Evolutionary conservation across 2,888 invertebrate species (phyloP), one percentile per base, ranked within the genome.

Genomic region (Sinotaia quadrata): DNA sequence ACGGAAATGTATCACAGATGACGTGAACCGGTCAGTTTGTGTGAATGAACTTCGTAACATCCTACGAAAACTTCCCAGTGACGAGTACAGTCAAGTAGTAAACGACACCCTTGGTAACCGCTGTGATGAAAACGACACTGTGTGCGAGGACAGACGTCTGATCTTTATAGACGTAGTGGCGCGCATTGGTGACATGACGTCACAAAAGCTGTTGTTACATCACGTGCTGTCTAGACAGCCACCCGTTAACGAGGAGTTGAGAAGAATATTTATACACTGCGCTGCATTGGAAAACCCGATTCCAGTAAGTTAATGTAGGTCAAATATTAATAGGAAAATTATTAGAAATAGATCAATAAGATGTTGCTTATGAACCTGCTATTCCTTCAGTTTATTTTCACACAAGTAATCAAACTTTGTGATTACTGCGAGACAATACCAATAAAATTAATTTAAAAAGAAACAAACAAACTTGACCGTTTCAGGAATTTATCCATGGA

Each of bases 141-240:
- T 67, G 1, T 80, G 80, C 59, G 41, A 51, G 5, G 75, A 75
- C 27, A 74, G 75, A 47, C 67, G 75, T 18, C 72, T 72, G 27
- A 69, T 80, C 34, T 74, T 77, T 27, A 74, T 79, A 15, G 80
- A 80, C 57, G 61, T 80, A 15, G 54, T 80, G 15, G 74, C 76
- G 10, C 41, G 73, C 21, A 65, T 74, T 33, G 77, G 76, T 31
- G 76, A 75, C 54, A 52, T 61, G 1, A 68, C 67, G 12, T 73
- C 80, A 8, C 80, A 80, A 60, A 10, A 67, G 21, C 34, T 80
- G 58, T 41, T 80, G 2, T 41, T 78, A 15, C 58, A 72, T 29
- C 62, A 73, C 33, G 71, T 80, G 12, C 60, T 79, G 52, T 62
- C 54, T 5, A 67, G 34, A 4, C 41, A 56, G 10, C 56, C 66